Base-by-base conservation (phyloP, 2,888 invertebrate species). In the Lasioglossum zephyrum region DNA sequence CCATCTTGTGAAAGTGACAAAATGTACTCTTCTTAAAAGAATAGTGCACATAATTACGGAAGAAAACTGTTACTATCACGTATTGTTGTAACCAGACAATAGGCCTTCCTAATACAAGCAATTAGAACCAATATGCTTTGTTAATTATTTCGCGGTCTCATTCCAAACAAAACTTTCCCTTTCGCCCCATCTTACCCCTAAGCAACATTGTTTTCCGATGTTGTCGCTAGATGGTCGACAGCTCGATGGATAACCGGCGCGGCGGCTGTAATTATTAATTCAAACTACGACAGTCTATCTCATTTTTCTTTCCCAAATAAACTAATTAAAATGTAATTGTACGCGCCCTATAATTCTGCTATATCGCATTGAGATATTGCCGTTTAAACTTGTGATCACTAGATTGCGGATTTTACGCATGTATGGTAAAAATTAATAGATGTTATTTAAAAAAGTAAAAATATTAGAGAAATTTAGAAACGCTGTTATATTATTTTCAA, bases 151-250 rank as follows among this genome's bases (percentile, higher is more conserved):
- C 8, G 9, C 22, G 1, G n/a, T 57, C 53, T 57, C 9, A 1
- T n/a, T 57, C 18, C 53, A 8, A 57, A 57, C 22, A n/a, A n/a
- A 57, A 57, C 22, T n/a, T 9, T n/a, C 9, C 9, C n/a, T 57
- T 57, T n/a, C n/a, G 6, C 8, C 53, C 53, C 8, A 53, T 4
- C 53, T 8, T 9, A n/a, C 9, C 57, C n/a, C 57, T n/a, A 57
- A n/a, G 57, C 57, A 57, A 57, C n/a, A 57, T n/a, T 57, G 57
- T 57, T 57, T 57, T 57, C n/a, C 57, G 9, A 57, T 57, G 57
- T n/a, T 11, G 57, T n/a, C n/a, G n/a, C 57, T n/a, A 57, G 57
- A 57, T n/a, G 57, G 57, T 57, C n/a, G n/a, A 57, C 6, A n/a
- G 57, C 57, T 31, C 31, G n/a, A 63, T 31, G 1, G 6, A 63